phyloP scores from a whole-genome alignment of 35 echinoderm and acorn worm genomes.

The Anneissia japonica region DNA sequence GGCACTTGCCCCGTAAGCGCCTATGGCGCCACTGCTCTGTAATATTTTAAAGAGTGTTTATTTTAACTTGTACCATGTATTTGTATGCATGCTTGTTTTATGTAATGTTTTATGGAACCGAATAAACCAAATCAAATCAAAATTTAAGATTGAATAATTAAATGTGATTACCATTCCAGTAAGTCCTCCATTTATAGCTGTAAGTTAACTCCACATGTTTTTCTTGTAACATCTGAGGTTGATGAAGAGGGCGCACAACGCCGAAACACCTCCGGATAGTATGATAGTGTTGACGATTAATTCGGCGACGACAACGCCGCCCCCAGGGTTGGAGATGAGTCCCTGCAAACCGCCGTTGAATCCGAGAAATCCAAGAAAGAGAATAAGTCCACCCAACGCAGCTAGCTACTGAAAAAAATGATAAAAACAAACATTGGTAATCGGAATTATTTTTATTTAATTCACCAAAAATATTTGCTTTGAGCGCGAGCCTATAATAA shows the following conservation, averaged over 20 bases:
- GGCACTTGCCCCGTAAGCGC: too few relatives aligned
- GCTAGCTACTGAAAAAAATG: slow-evolving; percentile 43
- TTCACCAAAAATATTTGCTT: too few relatives aligned
- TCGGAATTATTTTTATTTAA: too few relatives aligned
- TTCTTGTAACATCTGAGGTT: slow-evolving; percentile 5
- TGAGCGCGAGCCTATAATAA: too few relatives aligned
- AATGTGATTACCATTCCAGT: slow-evolving; percentile 88
- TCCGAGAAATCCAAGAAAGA: slow-evolving; percentile 92
- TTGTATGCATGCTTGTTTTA: too few relatives aligned
- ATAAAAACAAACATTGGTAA: neutral
- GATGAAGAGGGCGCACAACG: slow-evolving; percentile 48
- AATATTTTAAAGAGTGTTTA: too few relatives aligned
- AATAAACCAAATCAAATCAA: too few relatives aligned
- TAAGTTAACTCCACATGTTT: slow-evolving; percentile 54
- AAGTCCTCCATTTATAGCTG: slow-evolving; percentile 71
- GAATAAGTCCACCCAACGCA: slow-evolving; percentile 78
- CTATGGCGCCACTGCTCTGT: too few relatives aligned
- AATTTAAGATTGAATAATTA: too few relatives aligned
- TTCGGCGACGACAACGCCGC: slow-evolving; percentile 48
- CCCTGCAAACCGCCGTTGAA: slow-evolving; percentile 98
- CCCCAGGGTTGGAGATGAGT: slow-evolving; percentile 62
- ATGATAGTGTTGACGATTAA: slow-evolving; percentile 90
- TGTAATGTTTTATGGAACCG: too few relatives aligned
- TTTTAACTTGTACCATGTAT: too few relatives aligned
- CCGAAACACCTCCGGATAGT: slow-evolving; percentile 49